Percentiles rank a stretch among this genome's conserved stretches.
These are phyloP conservation scores for Nomada ferruginata DNA, from an alignment of 2,888 invertebrate genomes.

Conservation along the genomic window DNA sequence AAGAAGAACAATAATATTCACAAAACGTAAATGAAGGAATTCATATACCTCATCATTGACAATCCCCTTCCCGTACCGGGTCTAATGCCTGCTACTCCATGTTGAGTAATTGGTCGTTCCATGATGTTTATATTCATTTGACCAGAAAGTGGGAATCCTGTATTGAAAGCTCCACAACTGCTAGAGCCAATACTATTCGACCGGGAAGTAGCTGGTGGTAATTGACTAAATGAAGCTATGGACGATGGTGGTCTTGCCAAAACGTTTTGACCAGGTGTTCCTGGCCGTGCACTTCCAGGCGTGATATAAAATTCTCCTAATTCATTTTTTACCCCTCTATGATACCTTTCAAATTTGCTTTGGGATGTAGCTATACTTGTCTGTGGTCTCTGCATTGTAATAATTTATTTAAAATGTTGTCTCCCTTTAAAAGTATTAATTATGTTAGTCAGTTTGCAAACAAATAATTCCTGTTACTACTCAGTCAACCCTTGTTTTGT, in stretches of 20 bases:
- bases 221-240: conserved; percentile 68
- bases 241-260: conserved; percentile 78
- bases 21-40: background rate
- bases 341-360: conserved; percentile 76
- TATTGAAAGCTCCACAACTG: conserved; percentile 67
- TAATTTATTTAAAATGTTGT: conserved; percentile 25
- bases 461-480: background rate
- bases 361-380: conserved; percentile 66
- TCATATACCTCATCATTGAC: conserved; percentile 77
- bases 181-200: conserved; percentile 68
- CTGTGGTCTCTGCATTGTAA: conserved; percentile 68
- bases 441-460: background rate
- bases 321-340: conserved; percentile 77
- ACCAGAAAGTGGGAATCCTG: conserved; percentile 68
- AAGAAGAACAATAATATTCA: too few species aligned
- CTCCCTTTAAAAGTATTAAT: background rate
- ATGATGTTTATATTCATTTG: conserved; percentile 84
- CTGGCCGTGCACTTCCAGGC: conserved; percentile 64
- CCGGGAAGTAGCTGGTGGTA: conserved; percentile 68
- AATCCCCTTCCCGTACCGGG: conserved; percentile 87
- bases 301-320: conserved; percentile 55
- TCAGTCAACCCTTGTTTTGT: background rate
- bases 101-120: conserved; percentile 93
- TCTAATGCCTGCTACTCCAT: conserved; percentile 90
- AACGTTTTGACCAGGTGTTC: conserved; percentile 73